Evolutionary conservation across 2,113 vertebrate species (phyloP), one percentile per base, ranked within the genome.

Genomic region (Spea bombifrons): DNA sequence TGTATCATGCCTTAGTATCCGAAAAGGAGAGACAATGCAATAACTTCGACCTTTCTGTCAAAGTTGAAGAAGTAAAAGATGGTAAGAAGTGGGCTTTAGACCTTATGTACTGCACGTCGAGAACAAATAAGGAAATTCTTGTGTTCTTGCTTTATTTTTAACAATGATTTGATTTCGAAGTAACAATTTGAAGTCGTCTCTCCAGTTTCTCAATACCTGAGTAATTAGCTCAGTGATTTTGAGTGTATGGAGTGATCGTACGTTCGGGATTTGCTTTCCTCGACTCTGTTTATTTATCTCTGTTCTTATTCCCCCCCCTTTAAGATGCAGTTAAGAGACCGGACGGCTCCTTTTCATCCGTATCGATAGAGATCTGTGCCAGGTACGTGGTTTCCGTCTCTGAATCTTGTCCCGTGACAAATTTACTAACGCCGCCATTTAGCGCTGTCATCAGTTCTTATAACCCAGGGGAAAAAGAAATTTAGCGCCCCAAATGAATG

Each of bases 21-120:
- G 77, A 80, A 46, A 80, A 80, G 44, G 64, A 80, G 61, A 48
- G 16, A 7, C 15, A 80, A 30, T 80, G 78, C 49, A 43, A 74
- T 10, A 74, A 74, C 64, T 80, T 74, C 50, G 52, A 80, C 47
- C 52, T 74, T 3, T 12, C 64, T 7, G 53, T 80, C 44, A 74
- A 45, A 5, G 64, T 68, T 1, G 16, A 59, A 8, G 71, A 80
- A 44, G 9, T 59, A 7, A 65, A 80, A 10, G 53, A 50, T 3
- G 64, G 78, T 80, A 46, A 74, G 65, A 30, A 30, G 30, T 2
- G 30, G 30, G 30, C 30, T 30, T 30, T 30, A 30, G 30, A 30
- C 30, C 30, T 30, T 30, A 30, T 2, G 30, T 30, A 30, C 30
- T 30, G 30, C 30, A 30, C 30, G 30, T 30, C 30, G 30, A 1